Evolutionary conservation across 2,113 vertebrate genomes (phyloP).

Genomic region (Phocoena phocoena): DNA sequence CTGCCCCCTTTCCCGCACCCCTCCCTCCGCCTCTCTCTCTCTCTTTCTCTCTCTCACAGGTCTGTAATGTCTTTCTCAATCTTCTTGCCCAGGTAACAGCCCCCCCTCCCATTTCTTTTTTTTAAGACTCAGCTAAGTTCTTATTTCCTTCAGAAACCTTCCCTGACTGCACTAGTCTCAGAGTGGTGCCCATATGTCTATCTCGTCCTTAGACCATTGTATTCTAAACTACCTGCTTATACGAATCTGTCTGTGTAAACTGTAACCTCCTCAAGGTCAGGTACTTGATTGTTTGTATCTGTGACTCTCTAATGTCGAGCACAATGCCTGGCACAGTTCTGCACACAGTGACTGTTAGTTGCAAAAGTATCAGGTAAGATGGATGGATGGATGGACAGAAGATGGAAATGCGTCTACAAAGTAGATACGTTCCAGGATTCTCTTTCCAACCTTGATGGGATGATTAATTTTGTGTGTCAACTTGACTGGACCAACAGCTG

Average conservation of each 20-base stretch:
- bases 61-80: not conserved
- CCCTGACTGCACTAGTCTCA: not conserved
- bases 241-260: not conserved
- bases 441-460: not conserved
- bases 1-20: not conserved
- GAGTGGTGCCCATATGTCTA: not conserved
- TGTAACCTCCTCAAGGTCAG: not conserved
- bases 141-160: conserved; percentile 30
- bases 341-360: not conserved
- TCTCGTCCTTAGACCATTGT: not conserved
- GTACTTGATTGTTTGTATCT: not conserved
- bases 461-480: not conserved
- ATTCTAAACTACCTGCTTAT: not conserved
- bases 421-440: not conserved
- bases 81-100: not conserved
- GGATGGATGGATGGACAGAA: not conserved
- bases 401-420: not conserved
- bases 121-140: not conserved
- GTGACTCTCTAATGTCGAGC: not conserved
- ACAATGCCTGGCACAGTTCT: not conserved
- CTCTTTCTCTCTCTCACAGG: fast-evolving
- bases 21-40: not conserved
- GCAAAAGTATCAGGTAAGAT: not conserved
- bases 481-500: not conserved
- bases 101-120: not conserved